phyloP scores from a whole-genome alignment of 2,797 vertebrate genomes.

The Microtus obscurus region DNA sequence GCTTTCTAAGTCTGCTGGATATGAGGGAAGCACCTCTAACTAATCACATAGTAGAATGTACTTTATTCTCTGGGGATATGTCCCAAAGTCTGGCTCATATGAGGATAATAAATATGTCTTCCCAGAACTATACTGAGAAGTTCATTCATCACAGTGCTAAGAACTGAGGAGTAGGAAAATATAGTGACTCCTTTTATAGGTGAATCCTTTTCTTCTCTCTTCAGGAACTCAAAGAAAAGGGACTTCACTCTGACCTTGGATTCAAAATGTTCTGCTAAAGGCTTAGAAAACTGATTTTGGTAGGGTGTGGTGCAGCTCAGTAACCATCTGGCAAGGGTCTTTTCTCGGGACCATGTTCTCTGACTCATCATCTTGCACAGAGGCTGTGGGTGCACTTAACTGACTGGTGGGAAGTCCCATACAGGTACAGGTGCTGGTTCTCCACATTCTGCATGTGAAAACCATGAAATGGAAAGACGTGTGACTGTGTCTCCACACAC shows the following conservation, averaged over 20 bases:
- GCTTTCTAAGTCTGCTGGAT: conserved; percentile 16
- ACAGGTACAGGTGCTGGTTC: background rate
- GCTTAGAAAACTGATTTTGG: conserved; percentile 41
- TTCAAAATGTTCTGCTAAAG: conserved; percentile 20
- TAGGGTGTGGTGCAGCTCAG: background rate
- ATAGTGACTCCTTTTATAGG: background rate
- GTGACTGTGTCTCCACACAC: background rate
- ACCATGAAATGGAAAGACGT: background rate
- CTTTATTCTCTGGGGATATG: background rate
- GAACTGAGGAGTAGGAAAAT: background rate
- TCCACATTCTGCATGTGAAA: background rate
- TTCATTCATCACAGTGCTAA: background rate
- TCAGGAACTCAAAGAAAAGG: background rate
- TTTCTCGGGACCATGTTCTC: background rate
- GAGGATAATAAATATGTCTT: background rate
- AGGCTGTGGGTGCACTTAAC: background rate
- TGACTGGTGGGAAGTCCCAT: background rate
- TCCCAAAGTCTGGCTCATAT: background rate
- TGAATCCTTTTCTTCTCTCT: background rate
- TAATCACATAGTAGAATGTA: background rate
- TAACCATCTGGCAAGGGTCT: background rate
- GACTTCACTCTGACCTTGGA: background rate
- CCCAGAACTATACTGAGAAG: background rate
- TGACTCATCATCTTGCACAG: background rate
- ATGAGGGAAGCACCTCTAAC: background rate